These are phyloP conservation scores for Chiloscyllium punctatum DNA, from an alignment of 2,797 vertebrate species.

Conservation along the genomic window DNA sequence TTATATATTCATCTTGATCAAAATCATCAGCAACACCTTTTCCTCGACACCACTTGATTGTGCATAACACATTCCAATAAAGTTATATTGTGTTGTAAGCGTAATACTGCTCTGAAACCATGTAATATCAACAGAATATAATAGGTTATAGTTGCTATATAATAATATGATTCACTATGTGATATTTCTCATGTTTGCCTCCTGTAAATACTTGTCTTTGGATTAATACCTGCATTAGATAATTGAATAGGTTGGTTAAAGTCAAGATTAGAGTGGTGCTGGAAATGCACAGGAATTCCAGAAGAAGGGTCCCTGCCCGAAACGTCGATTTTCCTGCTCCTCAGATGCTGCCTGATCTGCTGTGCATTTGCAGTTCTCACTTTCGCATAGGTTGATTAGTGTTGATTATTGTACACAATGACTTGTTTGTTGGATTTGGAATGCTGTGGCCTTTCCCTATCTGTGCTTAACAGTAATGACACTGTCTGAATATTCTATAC, in stretches of 20 bases:
- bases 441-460: not conserved
- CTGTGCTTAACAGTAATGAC: not conserved
- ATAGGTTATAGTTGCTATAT: not conserved
- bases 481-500: not conserved
- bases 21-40: not conserved
- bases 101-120: not conserved
- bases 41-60: not conserved
- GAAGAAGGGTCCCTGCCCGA: too few species aligned
- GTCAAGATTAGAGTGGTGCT: not conserved
- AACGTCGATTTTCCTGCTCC: too few species aligned
- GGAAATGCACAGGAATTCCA: too few species aligned
- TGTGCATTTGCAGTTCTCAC: too few species aligned
- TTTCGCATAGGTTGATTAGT: not conserved
- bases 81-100: not conserved
- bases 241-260: not conserved
- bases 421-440: not conserved
- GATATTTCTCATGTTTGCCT: not conserved
- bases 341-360: too few species aligned
- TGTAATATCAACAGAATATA: not conserved
- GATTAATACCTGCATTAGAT: not conserved
- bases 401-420: not conserved
- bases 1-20: not conserved
- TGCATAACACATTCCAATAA: not conserved
- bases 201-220: not conserved
- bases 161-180: not conserved